Evolutionary conservation across 2,113 vertebrate genomes (phyloP).

Genomic region (Bufo bufo): DNA sequence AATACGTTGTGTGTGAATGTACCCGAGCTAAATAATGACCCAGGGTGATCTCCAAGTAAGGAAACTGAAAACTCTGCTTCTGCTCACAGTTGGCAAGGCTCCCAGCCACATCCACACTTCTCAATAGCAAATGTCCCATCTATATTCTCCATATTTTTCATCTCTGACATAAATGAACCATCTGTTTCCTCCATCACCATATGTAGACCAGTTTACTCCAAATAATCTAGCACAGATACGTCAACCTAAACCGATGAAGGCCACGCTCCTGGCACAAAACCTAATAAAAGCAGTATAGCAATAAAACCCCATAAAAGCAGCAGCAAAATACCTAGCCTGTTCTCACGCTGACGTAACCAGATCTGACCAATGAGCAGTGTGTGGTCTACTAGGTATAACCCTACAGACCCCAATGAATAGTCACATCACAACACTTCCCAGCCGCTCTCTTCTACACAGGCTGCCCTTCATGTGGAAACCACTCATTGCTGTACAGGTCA

Average conservation of each 20-base stretch:
- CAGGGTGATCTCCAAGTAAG: neutral
- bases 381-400: no score
- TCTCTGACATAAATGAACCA: constrained; percentile 7
- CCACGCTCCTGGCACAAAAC: neutral
- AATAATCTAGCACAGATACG: neutral
- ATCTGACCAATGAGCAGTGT: neutral
- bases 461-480: no score
- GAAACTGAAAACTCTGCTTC: neutral
- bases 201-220: neutral
- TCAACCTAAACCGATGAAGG: neutral
- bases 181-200: constrained; percentile 7
- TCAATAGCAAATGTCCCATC: neutral
- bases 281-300: neutral
- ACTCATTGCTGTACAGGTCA: no score
- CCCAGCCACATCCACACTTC: constrained; percentile 11
- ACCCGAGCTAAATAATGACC: neutral
- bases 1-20: no score
- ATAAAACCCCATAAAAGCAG: neutral
- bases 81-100: neutral
- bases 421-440: no score
- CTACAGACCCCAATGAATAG: no score
- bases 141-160: constrained; percentile 2
- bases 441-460: no score
- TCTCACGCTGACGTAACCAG: neutral
- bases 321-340: neutral